A percentile compares a stretch with the other conserved stretches of the same genome.
These are phyloP conservation scores for Dolichotis patagonum DNA, from an alignment of 2,113 vertebrate species.

Conservation along the genomic window DNA sequence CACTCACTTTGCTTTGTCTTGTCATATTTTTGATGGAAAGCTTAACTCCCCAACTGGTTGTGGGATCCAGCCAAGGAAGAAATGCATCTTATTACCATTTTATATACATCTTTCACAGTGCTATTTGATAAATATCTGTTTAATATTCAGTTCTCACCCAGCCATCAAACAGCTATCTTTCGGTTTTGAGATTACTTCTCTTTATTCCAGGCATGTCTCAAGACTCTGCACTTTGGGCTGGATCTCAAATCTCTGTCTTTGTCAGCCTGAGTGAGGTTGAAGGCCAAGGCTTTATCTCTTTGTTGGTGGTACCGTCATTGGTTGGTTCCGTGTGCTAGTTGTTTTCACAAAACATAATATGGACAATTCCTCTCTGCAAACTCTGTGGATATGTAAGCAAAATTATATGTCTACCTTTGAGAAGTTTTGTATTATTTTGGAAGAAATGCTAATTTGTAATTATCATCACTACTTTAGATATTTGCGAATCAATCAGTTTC, in stretches of 20 bases:
- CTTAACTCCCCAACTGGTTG: constrained; percentile 39
- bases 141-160: constrained; percentile 74
- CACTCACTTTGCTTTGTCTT: constrained; percentile 34
- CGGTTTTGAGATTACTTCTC: constrained; percentile 65
- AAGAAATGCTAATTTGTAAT: constrained; percentile 21
- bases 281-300: constrained; percentile 62
- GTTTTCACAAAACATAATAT: constrained; percentile 49
- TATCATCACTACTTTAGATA: neutral
- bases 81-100: constrained; percentile 71
- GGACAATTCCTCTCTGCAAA: neutral
- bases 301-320: neutral
- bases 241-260: constrained; percentile 65
- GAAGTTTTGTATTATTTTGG: constrained; percentile 29
- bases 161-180: constrained; percentile 57
- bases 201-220: constrained; percentile 71
- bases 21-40: constrained; percentile 46
- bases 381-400: constrained; percentile 6
- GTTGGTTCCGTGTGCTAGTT: constrained; percentile 6
- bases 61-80: constrained; percentile 56
- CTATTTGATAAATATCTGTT: constrained; percentile 74
- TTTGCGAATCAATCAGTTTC: neutral
- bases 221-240: constrained; percentile 59
- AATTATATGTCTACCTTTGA: constrained; percentile 18
- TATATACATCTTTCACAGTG: constrained; percentile 61
- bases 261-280: constrained; percentile 63